Conservation (phyloP, 2,797 vertebrate genomes). For the Buphagus erythrorhynchus region DNA sequence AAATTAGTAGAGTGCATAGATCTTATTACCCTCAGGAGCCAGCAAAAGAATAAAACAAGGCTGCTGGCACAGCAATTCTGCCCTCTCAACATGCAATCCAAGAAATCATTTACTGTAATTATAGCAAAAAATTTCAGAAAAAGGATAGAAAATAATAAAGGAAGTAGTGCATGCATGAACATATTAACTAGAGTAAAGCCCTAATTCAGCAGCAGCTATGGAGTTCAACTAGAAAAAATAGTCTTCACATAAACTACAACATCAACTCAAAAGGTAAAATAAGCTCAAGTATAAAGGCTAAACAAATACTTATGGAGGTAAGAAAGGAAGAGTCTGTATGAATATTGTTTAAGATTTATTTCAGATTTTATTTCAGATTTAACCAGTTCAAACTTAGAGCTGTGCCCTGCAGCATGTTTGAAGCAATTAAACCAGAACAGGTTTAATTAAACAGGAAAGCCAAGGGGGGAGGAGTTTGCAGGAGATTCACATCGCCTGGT, state of each 20-base stretch:
- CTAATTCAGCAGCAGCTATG: neutral
- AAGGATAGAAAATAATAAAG: neutral
- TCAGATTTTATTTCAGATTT: neutral
- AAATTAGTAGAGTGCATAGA: slow-evolving; percentile 29
- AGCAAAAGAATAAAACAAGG: slow-evolving; percentile 11
- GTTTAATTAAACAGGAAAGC: neutral
- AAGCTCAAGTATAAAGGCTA: neutral
- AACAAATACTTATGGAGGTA: neutral
- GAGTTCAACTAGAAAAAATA: neutral
- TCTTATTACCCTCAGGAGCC: slow-evolving; percentile 1
- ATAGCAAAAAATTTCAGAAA: neutral
- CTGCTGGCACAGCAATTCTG: slow-evolving; percentile 47
- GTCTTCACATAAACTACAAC: neutral
- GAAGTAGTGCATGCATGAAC: neutral
- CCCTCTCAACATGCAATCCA: slow-evolving; percentile 7
- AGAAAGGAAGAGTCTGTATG: neutral
- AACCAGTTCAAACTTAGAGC: neutral
- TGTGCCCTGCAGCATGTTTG: neutral
- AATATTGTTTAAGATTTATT: accelerated
- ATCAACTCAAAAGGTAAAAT: neutral
- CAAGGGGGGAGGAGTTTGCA: neutral
- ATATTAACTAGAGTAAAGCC: neutral
- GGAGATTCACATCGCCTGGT: neutral
- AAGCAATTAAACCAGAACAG: neutral
- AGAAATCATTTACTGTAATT: slow-evolving; percentile 42